Percentiles rank a stretch among this genome's conserved stretches.
Conservation (phyloP, 2,113 vertebrate species). For the Seriola aureovittata region DNA sequence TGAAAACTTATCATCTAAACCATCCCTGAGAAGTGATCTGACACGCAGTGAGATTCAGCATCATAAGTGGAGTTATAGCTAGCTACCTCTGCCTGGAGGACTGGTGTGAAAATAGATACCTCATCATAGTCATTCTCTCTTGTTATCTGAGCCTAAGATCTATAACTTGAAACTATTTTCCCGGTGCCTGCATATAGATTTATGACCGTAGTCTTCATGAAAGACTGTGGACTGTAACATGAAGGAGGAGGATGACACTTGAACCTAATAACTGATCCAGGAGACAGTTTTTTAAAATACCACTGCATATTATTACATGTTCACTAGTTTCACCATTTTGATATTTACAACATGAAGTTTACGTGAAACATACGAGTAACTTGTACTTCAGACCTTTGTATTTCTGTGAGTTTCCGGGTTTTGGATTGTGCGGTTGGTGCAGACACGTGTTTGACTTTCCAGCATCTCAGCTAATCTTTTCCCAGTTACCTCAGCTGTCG, state of each 20-base stretch:
- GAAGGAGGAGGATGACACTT: neutral
- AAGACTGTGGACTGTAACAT: neutral
- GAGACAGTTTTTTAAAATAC: neutral
- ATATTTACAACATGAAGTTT: neutral
- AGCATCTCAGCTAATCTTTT: neutral
- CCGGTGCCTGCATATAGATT: neutral
- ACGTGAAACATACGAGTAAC: neutral
- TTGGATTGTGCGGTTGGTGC: neutral
- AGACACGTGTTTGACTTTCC: neutral
- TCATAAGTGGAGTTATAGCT: neutral
- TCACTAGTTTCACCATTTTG: neutral
- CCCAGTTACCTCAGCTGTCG: neutral
- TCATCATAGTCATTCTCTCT: neutral
- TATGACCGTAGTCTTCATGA: neutral
- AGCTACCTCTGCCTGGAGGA: neutral
- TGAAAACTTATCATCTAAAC: neutral
- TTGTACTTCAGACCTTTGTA: too few species aligned
- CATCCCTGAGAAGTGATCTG: neutral
- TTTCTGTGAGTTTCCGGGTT: neutral
- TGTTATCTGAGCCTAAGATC: neutral
- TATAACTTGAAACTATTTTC: neutral
- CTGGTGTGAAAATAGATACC: neutral
- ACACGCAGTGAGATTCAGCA: neutral
- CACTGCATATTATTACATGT: neutral
- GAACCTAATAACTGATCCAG: neutral